These are phyloP conservation scores for Macropodus opercularis DNA, from an alignment of 2,797 vertebrate species.

Conservation along the genomic window DNA sequence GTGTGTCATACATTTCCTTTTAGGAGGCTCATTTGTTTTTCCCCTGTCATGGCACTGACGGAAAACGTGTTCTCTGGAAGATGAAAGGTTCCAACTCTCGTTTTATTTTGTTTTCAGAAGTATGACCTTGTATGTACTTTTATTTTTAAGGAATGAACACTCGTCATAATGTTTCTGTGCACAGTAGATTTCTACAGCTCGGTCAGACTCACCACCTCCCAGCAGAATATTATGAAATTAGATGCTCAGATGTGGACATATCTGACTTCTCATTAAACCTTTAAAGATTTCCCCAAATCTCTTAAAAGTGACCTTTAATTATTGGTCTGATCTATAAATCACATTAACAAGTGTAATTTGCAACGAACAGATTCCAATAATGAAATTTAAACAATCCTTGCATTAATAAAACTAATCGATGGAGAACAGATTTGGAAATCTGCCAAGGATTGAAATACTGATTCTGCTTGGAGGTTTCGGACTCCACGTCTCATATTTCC, in stretches of 20 bases:
- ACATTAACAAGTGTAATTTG: background rate
- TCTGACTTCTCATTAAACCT: background rate
- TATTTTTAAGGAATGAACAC: background rate
- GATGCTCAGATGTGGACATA: background rate
- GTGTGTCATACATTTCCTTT: too few species aligned
- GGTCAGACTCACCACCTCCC: background rate
- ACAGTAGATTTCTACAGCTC: conserved; percentile 1
- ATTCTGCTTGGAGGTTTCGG: background rate
- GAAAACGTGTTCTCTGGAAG: conserved; percentile 42
- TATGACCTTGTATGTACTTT: background rate
- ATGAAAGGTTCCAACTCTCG: background rate
- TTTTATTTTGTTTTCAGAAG: background rate
- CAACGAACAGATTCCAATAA: too few species aligned
- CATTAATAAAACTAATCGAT: background rate
- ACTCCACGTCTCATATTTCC: conserved; percentile 3
- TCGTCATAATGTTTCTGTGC: background rate
- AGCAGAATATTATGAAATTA: background rate
- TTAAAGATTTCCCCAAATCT: background rate
- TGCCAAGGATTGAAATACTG: background rate
- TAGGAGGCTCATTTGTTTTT: background rate
- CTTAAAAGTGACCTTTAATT: background rate
- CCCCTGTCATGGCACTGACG: conserved; percentile 8
- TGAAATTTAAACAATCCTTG: background rate
- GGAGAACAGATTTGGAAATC: conserved; percentile 2
- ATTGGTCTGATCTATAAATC: background rate